A percentile compares a stretch with the other conserved stretches of the same genome.
These are phyloP conservation scores for Muntiacus muntjak DNA, from an alignment of 2,113 vertebrate species.

Conservation along the genomic window DNA sequence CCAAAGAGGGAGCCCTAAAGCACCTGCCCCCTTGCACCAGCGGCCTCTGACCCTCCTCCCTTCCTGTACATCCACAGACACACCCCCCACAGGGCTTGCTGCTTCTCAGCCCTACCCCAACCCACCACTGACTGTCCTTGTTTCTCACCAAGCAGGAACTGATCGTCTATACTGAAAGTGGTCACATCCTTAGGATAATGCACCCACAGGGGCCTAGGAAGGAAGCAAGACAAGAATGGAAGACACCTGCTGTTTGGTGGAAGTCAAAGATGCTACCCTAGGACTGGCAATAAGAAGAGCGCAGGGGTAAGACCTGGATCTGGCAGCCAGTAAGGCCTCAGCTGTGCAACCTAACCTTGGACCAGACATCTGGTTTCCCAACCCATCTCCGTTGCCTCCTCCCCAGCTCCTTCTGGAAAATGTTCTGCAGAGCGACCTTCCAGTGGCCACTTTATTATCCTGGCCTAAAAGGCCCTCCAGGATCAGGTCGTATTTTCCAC, in stretches of 20 bases:
- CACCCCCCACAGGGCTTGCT: background rate
- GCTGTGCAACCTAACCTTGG: background rate
- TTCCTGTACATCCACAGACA: background rate
- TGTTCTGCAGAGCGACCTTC: background rate
- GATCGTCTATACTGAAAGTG: constrained; percentile 88
- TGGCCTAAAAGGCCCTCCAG: background rate
- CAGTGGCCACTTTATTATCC: background rate
- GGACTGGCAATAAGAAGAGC: background rate
- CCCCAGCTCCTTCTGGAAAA: background rate
- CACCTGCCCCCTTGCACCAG: background rate
- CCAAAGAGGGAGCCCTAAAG: background rate
- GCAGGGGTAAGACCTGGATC: too few relatives aligned
- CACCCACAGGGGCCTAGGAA: constrained; percentile 88
- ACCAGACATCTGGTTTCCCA: background rate
- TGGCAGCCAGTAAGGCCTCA: background rate
- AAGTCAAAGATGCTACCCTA: background rate
- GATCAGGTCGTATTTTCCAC: background rate
- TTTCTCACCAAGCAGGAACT: constrained; percentile 90
- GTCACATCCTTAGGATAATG: constrained; percentile 87
- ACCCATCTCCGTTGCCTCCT: background rate
- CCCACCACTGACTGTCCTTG: background rate
- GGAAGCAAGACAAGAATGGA: background rate
- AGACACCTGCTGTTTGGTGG: background rate
- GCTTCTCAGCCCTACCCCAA: background rate
- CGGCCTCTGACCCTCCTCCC: background rate